A percentile compares a stretch with the other conserved stretches of the same genome.
These are phyloP conservation scores for Petrocephalus schoutedeni DNA, from an alignment of 2,797 vertebrate species.

Conservation along the genomic window DNA sequence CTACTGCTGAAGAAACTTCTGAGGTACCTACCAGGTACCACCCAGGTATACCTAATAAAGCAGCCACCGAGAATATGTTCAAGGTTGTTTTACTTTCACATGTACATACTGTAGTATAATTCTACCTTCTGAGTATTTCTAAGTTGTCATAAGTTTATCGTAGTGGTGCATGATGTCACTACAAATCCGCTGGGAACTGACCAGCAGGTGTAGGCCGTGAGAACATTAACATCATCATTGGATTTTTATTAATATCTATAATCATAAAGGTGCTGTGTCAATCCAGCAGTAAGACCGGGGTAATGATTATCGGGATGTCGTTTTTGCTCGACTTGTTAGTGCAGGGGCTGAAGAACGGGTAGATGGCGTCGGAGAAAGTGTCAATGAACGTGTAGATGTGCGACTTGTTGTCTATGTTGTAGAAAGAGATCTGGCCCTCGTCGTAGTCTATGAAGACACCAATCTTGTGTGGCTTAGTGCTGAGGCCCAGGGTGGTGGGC, in stretches of 20 bases:
- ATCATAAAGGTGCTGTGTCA: neutral
- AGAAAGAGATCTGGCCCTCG: slow-evolving; percentile 65
- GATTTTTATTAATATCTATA: neutral
- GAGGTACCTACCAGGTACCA: neutral
- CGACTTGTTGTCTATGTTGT: slow-evolving; percentile 55
- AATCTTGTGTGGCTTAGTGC: slow-evolving; percentile 46
- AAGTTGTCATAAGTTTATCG: neutral
- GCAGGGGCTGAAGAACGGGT: slow-evolving; percentile 68
- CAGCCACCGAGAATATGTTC: neutral
- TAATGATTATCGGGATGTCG: slow-evolving; percentile 58
- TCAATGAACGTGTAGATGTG: slow-evolving; percentile 59
- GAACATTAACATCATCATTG: neutral
- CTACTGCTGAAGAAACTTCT: too few species aligned
- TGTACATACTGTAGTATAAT: neutral
- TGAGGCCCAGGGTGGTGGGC: slow-evolving; percentile 44
- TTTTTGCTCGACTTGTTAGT: slow-evolving; percentile 70
- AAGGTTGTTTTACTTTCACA: neutral
- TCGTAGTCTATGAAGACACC: slow-evolving; percentile 67
- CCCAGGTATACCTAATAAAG: neutral
- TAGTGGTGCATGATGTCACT: neutral
- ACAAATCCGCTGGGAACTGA: neutral
- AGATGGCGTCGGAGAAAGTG: slow-evolving; percentile 54
- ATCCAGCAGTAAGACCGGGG: slow-evolving; percentile 20
- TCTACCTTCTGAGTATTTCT: neutral
- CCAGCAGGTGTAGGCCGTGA: neutral